Percentiles rank a stretch among this genome's conserved stretches.
Evolutionary conservation across 2,113 vertebrate genomes (phyloP).

Genomic region (Cervus canadensis): DNA sequence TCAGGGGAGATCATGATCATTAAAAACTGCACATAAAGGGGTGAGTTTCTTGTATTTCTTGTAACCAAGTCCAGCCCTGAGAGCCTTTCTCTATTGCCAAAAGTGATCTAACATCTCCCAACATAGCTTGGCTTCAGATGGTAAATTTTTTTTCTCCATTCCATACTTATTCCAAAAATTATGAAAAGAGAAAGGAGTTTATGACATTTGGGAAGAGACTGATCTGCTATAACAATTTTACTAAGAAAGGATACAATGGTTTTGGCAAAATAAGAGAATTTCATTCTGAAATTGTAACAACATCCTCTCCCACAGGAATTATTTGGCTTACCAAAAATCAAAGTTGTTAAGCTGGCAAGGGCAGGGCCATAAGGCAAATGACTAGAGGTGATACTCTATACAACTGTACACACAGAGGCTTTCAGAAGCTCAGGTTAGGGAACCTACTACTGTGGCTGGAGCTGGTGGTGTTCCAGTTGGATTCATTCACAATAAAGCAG

Average conservation of each 20-base stretch:
- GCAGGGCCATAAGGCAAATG: not conserved
- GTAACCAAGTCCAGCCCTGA: not conserved
- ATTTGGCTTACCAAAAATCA: constrained; percentile 22
- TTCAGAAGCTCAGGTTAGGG: not conserved
- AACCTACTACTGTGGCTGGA: not conserved
- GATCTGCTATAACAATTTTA: not conserved
- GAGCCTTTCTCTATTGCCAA: constrained; percentile 6
- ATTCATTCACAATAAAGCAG: not conserved
- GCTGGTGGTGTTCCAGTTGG: not conserved
- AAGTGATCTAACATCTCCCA: constrained; percentile 27
- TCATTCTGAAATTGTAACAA: constrained; percentile 39
- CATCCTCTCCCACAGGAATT: not conserved
- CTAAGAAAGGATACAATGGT: constrained; percentile 33
- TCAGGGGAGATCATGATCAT: not conserved
- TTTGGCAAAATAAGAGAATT: constrained; percentile 42
- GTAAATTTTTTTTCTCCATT: not conserved
- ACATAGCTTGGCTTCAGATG: not conserved
- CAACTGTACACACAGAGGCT: not conserved
- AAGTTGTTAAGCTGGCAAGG: constrained; percentile 13
- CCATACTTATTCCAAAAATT: constrained; percentile 24
- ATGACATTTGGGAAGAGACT: not conserved
- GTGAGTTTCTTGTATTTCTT: not conserved
- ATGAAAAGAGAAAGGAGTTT: constrained; percentile 32
- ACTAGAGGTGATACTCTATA: not conserved
- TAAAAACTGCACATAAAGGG: not conserved